phyloP scores from a whole-genome alignment of 2,113 vertebrate genomes.

The Calonectris borealis region DNA sequence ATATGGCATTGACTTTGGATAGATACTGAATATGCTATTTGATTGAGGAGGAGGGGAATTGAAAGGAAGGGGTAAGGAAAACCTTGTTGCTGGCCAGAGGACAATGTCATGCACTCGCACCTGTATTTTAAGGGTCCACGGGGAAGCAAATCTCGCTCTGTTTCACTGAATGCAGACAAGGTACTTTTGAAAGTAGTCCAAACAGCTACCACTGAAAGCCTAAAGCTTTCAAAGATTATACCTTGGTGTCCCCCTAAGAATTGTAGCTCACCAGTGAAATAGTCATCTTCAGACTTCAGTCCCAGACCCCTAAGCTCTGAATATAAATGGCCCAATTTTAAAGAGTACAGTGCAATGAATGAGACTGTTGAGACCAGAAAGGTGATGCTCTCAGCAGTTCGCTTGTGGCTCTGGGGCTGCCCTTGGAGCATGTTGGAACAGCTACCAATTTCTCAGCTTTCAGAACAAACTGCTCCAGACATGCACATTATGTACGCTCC shows the following conservation, averaged over 20 bases:
- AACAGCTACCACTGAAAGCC: neutral
- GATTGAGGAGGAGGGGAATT: neutral
- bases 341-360: neutral
- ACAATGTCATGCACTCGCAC: fast-evolving
- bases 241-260: neutral
- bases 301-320: neutral
- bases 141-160: neutral
- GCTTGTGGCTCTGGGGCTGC: fast-evolving
- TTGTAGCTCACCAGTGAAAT: neutral
- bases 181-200: neutral
- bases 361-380: neutral
- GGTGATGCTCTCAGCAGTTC: neutral
- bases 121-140: neutral
- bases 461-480: neutral
- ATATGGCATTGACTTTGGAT: neutral
- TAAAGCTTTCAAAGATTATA: neutral
- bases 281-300: neutral
- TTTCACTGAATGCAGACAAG: neutral
- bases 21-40: neutral
- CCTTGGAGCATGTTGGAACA: neutral
- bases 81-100: neutral
- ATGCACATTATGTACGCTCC: fast-evolving
- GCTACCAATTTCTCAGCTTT: neutral
- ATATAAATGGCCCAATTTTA: neutral
- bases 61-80: neutral